Evolutionary conservation across 2,113 vertebrate species (phyloP), one percentile per base, ranked within the genome.

Genomic region (Hiodon alosoides): DNA sequence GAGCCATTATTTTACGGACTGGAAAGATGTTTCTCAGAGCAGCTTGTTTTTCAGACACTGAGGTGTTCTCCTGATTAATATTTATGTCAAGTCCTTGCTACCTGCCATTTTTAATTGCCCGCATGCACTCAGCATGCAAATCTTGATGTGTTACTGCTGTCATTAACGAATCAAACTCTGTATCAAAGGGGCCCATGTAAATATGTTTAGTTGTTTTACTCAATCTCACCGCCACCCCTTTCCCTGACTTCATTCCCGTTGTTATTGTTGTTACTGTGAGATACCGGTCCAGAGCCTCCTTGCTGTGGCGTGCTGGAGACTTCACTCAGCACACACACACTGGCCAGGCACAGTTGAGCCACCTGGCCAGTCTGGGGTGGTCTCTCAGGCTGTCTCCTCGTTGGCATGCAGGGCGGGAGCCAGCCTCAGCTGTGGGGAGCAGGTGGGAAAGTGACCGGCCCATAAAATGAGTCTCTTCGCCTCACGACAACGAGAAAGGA

Each of bases 391-490:
- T 10, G 47, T 68, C 48, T 87, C 90, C 88, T 83, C 54, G 91
- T 93, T 92, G 86, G 82, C 85, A 93, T 92, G 91, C 90, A 78
- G 67, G 59, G 81, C 84, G 85, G 78, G 79, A 10, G 57, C 77
- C 86, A 79, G 88, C 81, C 81, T 92, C 89, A 91, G 89, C 90
- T 91, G 84, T 79, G 47, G 85, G 85, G 89, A 92, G 92, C 91
- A 94, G 91, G 91, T 94, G 93, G 87, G 80, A 86, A 87, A 92
- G 89, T 89, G 91, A 90, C 91, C 88, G 74, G 79, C 80, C 84
- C 87, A 2, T 31, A 87, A 94, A 94, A 95, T 91, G 89, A 93
- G 87, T 89, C 90, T 89, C 90, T 92, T 89, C 89, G 83, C 86
- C 31, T 86, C 78, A 84, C 85, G 87, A 91, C 87, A 89, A 88